Evolutionary conservation across 2,113 vertebrate species (phyloP).

Genomic region (Gallinago media): DNA sequence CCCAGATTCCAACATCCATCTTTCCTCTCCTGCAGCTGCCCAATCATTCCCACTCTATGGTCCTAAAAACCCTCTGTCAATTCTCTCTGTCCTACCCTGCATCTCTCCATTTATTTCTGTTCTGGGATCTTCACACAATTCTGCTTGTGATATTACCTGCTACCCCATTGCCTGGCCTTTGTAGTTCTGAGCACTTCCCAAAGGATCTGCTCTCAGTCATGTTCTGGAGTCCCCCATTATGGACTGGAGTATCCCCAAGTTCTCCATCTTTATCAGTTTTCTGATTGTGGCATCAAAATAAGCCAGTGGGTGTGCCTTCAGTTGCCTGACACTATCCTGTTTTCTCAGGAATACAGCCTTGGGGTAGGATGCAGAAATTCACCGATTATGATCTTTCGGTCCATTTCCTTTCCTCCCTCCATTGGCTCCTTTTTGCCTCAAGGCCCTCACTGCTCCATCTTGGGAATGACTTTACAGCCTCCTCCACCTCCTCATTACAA

Average conservation of each 20-base stretch:
- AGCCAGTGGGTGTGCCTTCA: neutral
- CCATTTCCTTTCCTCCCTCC: slow-evolving; percentile 71
- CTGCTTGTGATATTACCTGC: neutral
- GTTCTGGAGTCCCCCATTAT: neutral
- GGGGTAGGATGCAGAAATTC: slow-evolving; percentile 61
- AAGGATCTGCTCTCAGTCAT: neutral
- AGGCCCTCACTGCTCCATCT: slow-evolving; percentile 48
- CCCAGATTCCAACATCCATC: neutral
- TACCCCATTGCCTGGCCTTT: neutral
- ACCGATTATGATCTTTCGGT: slow-evolving; percentile 56
- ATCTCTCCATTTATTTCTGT: neutral
- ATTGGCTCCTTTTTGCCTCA: slow-evolving; percentile 67
- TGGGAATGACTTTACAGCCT: slow-evolving; percentile 52
- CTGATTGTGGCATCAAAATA: neutral
- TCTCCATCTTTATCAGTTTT: neutral
- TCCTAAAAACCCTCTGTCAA: neutral
- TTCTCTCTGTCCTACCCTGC: neutral
- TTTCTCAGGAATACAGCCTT: slow-evolving; percentile 29
- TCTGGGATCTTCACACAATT: neutral
- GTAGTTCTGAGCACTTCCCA: neutral
- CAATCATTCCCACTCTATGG: neutral
- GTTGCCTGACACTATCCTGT: neutral
- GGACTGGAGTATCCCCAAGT: neutral
- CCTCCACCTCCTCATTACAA: slow-evolving; percentile 42
- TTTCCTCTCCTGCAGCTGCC: neutral